phyloP scores from a whole-genome alignment of 2,113 vertebrate genomes.

The Trinectes maculatus region DNA sequence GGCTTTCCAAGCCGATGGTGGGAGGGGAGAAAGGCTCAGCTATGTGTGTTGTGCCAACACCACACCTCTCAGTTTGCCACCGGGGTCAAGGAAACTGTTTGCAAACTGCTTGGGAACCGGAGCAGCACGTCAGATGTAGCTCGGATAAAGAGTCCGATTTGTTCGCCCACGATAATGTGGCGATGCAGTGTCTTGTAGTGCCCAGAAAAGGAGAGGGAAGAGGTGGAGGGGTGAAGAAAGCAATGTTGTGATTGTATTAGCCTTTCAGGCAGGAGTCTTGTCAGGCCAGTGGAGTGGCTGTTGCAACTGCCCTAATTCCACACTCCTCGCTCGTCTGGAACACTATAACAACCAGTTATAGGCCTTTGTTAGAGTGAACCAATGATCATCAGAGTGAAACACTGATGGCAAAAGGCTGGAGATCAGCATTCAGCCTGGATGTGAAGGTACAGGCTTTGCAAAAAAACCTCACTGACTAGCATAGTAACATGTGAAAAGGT shows the following conservation, averaged over 20 bases:
- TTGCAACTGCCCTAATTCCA: conserved; percentile 1
- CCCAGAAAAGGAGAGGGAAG: background rate
- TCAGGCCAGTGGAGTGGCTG: background rate
- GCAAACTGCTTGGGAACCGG: background rate
- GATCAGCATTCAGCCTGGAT: conserved; percentile 1
- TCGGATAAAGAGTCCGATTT: conserved; percentile 11
- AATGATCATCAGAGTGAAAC: background rate
- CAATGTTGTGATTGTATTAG: conserved; percentile 11
- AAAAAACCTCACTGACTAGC: too few relatives aligned
- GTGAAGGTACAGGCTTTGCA: background rate
- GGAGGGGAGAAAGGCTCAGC: conserved; percentile 48
- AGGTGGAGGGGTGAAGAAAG: background rate
- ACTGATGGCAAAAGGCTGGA: background rate
- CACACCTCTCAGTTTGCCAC: conserved; percentile 42
- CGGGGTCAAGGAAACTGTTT: conserved; percentile 49
- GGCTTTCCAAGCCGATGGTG: conserved; percentile 28
- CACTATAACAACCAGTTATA: background rate
- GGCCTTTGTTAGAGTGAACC: background rate
- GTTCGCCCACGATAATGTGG: background rate
- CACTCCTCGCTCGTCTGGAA: background rate
- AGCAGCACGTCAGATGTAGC: conserved; percentile 20
- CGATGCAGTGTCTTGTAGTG: conserved; percentile 4
- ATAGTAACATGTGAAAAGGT: background rate
- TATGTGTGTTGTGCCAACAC: conserved; percentile 41
- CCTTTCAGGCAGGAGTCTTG: background rate